A percentile compares a stretch with the other conserved stretches of the same genome.
These are phyloP conservation scores for Lasioglossum pauxillum DNA, from an alignment of 2,888 invertebrate genomes.

Conservation along the genomic window DNA sequence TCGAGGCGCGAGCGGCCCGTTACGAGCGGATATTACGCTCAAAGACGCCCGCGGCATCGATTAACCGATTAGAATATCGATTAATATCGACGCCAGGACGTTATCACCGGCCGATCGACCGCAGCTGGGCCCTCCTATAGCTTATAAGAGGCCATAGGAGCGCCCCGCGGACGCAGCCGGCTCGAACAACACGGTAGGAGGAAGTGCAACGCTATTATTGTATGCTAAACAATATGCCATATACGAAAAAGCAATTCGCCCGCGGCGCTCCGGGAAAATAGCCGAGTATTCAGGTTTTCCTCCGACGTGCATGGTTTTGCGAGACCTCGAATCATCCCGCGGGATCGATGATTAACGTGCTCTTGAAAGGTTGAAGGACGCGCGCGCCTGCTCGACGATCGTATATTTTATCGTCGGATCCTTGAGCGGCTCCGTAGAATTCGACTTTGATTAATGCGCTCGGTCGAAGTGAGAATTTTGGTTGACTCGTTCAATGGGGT, in stretches of 20 bases:
- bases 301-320: not conserved
- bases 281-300: not conserved
- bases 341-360: constrained; percentile 17
- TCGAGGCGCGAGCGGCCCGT: constrained; percentile 74
- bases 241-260: constrained; percentile 51
- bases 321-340: not conserved
- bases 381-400: not conserved
- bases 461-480: not conserved
- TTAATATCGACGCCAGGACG: constrained; percentile 75
- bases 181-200: constrained; percentile 44
- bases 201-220: constrained; percentile 55
- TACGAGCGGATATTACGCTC: constrained; percentile 77
- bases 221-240: constrained; percentile 61
- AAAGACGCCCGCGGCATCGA: constrained; percentile 76
- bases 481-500: too few species aligned
- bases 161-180: constrained; percentile 22
- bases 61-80: constrained; percentile 81
- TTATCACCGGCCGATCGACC: constrained; percentile 61
- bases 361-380: not conserved
- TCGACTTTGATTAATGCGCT: not conserved
- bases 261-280: not conserved
- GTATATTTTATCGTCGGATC: not conserved
- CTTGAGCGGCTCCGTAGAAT: not conserved
- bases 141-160: constrained; percentile 10
- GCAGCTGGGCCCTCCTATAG: constrained; percentile 54